phyloP scores from a whole-genome alignment of 2,113 vertebrate genomes.

The Sturnira hondurensis region DNA sequence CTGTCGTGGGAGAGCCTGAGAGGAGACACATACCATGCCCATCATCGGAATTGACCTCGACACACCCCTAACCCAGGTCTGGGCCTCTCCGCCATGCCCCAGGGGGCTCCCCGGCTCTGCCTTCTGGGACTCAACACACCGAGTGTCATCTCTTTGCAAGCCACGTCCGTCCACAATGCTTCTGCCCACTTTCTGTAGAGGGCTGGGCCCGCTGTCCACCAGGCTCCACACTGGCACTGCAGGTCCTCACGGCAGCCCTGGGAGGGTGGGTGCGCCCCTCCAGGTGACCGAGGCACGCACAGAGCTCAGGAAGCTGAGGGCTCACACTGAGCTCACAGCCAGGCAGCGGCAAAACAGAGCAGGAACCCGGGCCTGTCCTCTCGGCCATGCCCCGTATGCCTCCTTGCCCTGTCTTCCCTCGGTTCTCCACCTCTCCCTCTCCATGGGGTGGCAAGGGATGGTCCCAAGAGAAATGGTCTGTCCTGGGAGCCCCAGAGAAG shows the following conservation, averaged over 20 bases:
- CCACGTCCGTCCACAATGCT: fast-evolving
- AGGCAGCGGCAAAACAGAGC: neutral
- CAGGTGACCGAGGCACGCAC: neutral
- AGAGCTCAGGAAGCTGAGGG: neutral
- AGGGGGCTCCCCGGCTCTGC: neutral
- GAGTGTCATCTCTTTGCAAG: neutral
- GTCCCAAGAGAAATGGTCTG: neutral
- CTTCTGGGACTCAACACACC: neutral
- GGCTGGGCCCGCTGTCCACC: fast-evolving
- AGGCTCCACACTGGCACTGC: neutral
- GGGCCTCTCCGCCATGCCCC: neutral
- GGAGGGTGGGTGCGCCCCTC: neutral
- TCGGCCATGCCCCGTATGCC: fast-evolving
- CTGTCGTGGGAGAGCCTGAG: neutral
- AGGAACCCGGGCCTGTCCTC: neutral
- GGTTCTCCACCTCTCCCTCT: neutral
- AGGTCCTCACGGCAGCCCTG: neutral
- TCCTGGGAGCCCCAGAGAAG: neutral
- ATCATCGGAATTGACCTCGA: neutral
- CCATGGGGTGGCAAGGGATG: neutral
- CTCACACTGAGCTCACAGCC: fast-evolving
- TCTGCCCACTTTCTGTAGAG: neutral
- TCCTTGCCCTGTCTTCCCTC: neutral
- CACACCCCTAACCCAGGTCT: too few relatives aligned
- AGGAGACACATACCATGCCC: neutral